phyloP scores from a whole-genome alignment of 1,140 invertebrate genomes.

The Nasonia giraulti region DNA sequence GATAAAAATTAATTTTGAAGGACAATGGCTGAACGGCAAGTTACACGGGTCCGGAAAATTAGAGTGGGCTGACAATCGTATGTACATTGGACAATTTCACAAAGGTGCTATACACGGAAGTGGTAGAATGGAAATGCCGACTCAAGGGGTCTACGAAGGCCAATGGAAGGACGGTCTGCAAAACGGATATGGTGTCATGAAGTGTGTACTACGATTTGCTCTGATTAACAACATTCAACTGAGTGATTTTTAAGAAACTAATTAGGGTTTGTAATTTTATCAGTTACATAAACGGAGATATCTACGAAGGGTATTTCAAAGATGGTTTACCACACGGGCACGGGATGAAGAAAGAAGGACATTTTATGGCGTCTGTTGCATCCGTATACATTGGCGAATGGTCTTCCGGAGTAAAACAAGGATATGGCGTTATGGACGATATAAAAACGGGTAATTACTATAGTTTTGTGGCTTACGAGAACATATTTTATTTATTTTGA shows the following conservation, averaged over 20 bases:
- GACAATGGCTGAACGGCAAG: constrained; percentile 86
- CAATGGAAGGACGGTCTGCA: constrained; percentile 89
- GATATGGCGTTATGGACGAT: constrained; percentile 92
- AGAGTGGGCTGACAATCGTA: constrained; percentile 86
- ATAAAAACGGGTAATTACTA: constrained; percentile 77
- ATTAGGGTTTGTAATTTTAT: constrained; percentile 48
- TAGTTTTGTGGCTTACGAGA: not conserved
- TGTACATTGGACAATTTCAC: constrained; percentile 86
- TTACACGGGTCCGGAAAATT: constrained; percentile 88
- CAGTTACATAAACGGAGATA: constrained; percentile 80
- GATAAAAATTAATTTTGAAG: constrained; percentile 61
- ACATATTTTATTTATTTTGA: no score
- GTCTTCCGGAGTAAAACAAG: constrained; percentile 82
- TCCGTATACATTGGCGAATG: constrained; percentile 92
- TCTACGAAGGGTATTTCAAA: constrained; percentile 90
- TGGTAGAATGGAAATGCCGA: constrained; percentile 81
- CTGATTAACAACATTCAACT: not conserved
- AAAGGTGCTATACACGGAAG: constrained; percentile 85
- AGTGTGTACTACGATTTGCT: constrained; percentile 67
- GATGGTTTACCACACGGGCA: constrained; percentile 89
- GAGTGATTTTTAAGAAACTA: constrained; percentile 12
- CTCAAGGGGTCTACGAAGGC: constrained; percentile 83
- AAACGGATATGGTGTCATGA: constrained; percentile 86
- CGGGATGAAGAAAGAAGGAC: constrained; percentile 86
- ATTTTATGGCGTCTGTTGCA: constrained; percentile 83